Conservation (phyloP, 2,113 vertebrate species). For the Antidorcas marsupialis region DNA sequence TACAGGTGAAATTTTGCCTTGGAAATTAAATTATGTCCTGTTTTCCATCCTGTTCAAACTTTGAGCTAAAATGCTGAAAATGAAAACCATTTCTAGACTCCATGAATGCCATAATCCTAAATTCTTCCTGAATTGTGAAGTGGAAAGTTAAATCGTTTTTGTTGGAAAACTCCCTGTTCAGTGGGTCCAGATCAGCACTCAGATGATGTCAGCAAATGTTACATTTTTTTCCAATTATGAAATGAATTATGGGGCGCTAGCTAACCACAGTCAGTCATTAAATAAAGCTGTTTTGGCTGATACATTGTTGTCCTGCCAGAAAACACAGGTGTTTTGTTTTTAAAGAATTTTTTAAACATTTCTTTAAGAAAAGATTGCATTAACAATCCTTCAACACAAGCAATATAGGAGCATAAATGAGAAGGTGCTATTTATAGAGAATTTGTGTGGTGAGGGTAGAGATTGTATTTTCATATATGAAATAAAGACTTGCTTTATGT, state of each 20-base stretch:
- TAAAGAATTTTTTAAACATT: constrained; percentile 48
- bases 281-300: constrained; percentile 73
- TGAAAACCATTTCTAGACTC: constrained; percentile 26
- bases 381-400: constrained; percentile 34
- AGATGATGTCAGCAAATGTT: constrained; percentile 78
- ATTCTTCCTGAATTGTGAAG: constrained; percentile 67
- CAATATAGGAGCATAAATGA: constrained; percentile 7
- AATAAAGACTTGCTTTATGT: constrained; percentile 58
- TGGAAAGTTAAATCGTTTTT: constrained; percentile 73
- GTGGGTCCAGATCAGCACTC: constrained; percentile 70
- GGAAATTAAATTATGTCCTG: constrained; percentile 25
- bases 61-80: constrained; percentile 58
- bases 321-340: constrained; percentile 78
- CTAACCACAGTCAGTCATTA: constrained; percentile 70
- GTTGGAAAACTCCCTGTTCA: constrained; percentile 73
- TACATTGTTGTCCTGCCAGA: constrained; percentile 70
- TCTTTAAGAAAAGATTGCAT: constrained; percentile 60
- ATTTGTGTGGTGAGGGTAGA: neutral
- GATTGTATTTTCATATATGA: constrained; percentile 43
- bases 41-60: constrained; percentile 59
- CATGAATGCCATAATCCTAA: constrained; percentile 37
- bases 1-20: constrained; percentile 43
- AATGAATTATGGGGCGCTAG: constrained; percentile 76
- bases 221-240: constrained; percentile 80
- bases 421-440: constrained; percentile 40